Conservation (phyloP, 2,113 vertebrate species). For the Cephalopterus ornatus region DNA sequence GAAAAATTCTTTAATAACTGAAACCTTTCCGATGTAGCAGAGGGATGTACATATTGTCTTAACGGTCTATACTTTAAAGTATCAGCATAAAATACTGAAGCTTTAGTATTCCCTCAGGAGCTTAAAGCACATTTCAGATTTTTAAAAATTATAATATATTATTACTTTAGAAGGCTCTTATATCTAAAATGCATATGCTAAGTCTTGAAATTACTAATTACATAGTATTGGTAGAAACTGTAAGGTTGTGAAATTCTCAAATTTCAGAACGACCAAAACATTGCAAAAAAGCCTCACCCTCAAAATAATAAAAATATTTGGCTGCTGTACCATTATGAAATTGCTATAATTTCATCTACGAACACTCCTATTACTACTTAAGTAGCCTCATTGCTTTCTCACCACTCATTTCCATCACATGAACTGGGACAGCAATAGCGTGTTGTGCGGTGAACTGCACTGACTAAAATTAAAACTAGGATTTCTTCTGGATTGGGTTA, state of each 20-base stretch:
- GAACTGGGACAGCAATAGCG: background rate
- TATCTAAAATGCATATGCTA: background rate
- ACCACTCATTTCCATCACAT: background rate
- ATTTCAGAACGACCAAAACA: background rate
- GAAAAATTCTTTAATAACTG: background rate
- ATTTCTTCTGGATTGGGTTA: background rate
- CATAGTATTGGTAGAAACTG: background rate
- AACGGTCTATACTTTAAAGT: background rate
- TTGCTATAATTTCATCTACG: background rate
- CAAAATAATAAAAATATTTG: background rate
- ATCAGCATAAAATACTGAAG: background rate
- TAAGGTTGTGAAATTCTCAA: background rate
- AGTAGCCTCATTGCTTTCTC: background rate
- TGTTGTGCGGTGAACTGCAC: background rate
- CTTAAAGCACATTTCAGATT: background rate
- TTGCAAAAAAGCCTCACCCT: background rate
- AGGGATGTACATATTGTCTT: background rate
- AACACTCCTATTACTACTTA: background rate
- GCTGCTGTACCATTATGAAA: background rate
- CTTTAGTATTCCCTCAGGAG: background rate
- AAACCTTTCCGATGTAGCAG: background rate
- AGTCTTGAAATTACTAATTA: background rate
- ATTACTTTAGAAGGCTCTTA: background rate
- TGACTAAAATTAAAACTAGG: background rate
- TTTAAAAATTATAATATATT: background rate